Percentiles rank a stretch among this genome's conserved stretches.
These are phyloP conservation scores for Epinephelus fuscoguttatus DNA, from an alignment of 2,113 vertebrate genomes.

Conservation along the genomic window DNA sequence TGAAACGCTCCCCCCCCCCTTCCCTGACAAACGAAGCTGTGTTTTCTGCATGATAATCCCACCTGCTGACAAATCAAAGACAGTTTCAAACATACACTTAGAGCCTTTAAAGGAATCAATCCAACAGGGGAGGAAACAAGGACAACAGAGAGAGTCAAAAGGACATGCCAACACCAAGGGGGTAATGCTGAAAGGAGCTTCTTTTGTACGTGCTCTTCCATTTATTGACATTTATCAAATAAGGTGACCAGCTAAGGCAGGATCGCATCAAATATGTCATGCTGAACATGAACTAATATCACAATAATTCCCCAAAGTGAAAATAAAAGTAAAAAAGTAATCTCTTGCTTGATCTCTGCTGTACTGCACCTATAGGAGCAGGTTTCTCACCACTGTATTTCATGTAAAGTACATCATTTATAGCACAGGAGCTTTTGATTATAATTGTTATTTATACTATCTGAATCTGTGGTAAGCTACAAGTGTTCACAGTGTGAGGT, in stretches of 20 bases:
- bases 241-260: background rate
- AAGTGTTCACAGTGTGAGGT: slow-evolving; percentile 57
- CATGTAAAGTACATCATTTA: slow-evolving; percentile 10
- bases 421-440: slow-evolving; percentile 46
- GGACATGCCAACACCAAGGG: slow-evolving; percentile 8
- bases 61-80: slow-evolving; percentile 72
- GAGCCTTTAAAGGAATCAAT: slow-evolving; percentile 64
- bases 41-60: slow-evolving; percentile 76
- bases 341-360: background rate
- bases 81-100: slow-evolving; percentile 74
- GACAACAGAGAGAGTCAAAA: slow-evolving; percentile 55
- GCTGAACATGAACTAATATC: background rate
- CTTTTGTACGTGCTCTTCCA: background rate
- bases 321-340: background rate
- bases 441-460: slow-evolving; percentile 24
- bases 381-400: background rate
- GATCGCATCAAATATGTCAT: background rate
- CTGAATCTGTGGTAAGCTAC: slow-evolving; percentile 6
- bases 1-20: slow-evolving; percentile 50
- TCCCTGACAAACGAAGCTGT: slow-evolving; percentile 68
- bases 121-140: slow-evolving; percentile 52
- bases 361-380: background rate
- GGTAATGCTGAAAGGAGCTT: background rate
- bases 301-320: background rate
- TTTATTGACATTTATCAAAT: slow-evolving; percentile 12